phyloP scores from a whole-genome alignment of 2,113 vertebrate genomes.

The Mellivora capensis region DNA sequence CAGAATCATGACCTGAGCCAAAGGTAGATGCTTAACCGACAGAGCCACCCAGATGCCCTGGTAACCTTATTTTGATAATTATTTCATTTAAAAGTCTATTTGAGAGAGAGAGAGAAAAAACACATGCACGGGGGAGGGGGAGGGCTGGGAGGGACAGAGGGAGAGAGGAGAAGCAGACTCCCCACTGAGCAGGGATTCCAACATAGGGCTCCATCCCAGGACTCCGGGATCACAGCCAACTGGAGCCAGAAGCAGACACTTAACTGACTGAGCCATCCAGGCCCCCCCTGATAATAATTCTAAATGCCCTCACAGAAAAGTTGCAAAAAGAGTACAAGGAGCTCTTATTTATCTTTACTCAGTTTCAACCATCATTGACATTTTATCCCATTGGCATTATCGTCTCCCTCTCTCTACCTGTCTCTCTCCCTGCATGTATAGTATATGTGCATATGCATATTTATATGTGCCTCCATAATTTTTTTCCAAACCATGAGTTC shows the following conservation, averaged over 20 bases:
- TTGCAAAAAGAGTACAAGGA: not conserved
- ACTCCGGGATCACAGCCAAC: not conserved
- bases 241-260: not conserved
- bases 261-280: not conserved
- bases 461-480: not conserved
- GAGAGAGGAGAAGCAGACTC: not conserved
- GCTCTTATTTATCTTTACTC: not conserved
- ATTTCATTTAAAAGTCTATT: too few species aligned
- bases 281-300: not conserved
- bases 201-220: not conserved
- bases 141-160: not conserved
- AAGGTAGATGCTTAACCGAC: too few species aligned
- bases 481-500: not conserved
- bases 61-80: too few species aligned
- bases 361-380: not conserved
- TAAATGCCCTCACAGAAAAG: not conserved
- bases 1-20: too few species aligned
- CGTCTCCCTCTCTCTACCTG: not conserved
- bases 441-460: not conserved
- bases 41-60: too few species aligned
- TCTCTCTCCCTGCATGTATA: too few species aligned
- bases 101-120: too few species aligned
- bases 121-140: too few species aligned
- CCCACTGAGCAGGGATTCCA: not conserved
- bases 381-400: conserved; percentile 13